These are phyloP conservation scores for Brienomyrus brachyistius DNA, from an alignment of 2,113 vertebrate genomes.

Conservation along the genomic window DNA sequence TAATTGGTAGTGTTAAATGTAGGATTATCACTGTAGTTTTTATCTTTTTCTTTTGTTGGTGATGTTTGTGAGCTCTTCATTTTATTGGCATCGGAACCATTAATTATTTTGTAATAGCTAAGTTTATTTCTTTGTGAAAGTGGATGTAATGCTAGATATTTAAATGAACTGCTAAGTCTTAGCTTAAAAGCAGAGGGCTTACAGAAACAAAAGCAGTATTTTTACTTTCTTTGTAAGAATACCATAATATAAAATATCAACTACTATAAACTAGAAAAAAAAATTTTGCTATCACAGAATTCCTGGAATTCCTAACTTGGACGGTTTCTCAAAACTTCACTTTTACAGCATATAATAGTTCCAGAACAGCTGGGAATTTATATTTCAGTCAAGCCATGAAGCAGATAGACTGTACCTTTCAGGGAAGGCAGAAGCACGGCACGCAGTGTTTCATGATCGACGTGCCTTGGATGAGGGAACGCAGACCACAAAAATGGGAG, in stretches of 20 bases:
- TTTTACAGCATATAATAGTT: not conserved
- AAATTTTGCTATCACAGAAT: not conserved
- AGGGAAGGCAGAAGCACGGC: not conserved
- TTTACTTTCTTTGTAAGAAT: not conserved
- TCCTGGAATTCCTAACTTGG: not conserved
- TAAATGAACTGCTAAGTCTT: not conserved
- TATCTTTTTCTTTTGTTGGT: no score
- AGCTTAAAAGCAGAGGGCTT: not conserved
- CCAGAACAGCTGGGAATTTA: not conserved
- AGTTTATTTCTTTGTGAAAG: not conserved
- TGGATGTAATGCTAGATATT: not conserved
- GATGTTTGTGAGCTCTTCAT: not conserved
- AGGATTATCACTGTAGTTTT: not conserved
- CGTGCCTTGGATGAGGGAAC: not conserved
- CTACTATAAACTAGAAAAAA: no score
- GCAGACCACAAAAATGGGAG: not conserved
- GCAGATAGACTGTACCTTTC: not conserved
- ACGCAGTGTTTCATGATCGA: not conserved
- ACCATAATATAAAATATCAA: not conserved
- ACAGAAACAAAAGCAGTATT: not conserved
- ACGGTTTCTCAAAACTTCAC: not conserved
- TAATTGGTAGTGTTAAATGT: not conserved
- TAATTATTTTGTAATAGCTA: not conserved
- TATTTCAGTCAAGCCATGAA: not conserved
- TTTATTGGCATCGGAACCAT: not conserved